Percentiles rank a stretch among this genome's conserved stretches.
Evolutionary conservation across 2,113 vertebrate genomes (phyloP).

Genomic region (Turdus rufiventris): DNA sequence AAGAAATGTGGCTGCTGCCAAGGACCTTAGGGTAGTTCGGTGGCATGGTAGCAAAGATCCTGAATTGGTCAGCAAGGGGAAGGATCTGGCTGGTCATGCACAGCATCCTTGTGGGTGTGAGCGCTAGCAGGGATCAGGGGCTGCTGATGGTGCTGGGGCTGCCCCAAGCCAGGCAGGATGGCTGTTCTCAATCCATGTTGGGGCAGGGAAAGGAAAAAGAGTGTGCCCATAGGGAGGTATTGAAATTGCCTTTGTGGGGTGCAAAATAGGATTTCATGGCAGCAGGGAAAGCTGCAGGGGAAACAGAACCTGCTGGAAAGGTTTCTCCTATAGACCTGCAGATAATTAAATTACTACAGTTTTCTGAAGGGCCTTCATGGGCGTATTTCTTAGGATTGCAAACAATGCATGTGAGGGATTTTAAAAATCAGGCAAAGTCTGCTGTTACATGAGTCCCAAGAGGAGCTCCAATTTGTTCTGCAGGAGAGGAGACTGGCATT

Average conservation of each 20-base stretch:
- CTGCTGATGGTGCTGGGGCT: background rate
- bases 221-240: background rate
- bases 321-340: background rate
- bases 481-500: background rate
- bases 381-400: background rate
- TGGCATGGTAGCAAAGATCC: background rate
- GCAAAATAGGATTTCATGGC: background rate
- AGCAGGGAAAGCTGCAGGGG: background rate
- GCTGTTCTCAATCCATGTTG: rapidly evolving
- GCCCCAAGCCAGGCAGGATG: background rate
- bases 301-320: background rate
- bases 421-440: background rate
- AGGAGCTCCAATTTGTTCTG: background rate
- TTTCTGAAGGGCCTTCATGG: background rate
- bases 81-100: rapidly evolving
- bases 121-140: rapidly evolving
- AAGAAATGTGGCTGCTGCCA: background rate
- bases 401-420: background rate
- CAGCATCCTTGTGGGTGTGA: background rate
- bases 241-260: background rate
- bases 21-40: background rate
- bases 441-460: background rate
- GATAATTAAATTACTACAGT: background rate
- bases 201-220: background rate
- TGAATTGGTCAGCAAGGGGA: background rate